Percentiles rank a stretch among this genome's conserved stretches.
phyloP scores from a whole-genome alignment of 2,888 invertebrate genomes.

The Parnassius orleans region DNA sequence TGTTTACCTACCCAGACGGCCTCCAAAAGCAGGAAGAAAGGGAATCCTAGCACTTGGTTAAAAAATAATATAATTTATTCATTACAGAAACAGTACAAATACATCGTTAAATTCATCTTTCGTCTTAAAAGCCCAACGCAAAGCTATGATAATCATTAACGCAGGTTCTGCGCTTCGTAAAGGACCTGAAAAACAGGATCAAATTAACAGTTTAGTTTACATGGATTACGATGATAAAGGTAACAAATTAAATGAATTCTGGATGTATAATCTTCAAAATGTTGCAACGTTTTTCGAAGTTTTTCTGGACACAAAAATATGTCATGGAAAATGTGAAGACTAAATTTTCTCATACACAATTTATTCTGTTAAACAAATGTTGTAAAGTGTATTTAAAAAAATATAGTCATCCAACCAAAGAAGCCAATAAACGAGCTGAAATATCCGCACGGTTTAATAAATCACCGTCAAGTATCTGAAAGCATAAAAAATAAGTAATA shows the following conservation, averaged over 20 bases:
- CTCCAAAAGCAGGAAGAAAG: no score
- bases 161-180: conserved; percentile 19
- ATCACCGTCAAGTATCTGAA: conserved; percentile 12
- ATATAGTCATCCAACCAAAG: conserved; percentile 14
- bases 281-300: conserved; percentile 49
- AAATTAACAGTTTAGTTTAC: conserved; percentile 43
- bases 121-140: conserved; percentile 28
- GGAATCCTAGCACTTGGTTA: no score
- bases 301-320: conserved; percentile 48
- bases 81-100: background rate
- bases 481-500: background rate
- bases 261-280: conserved; percentile 50
- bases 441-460: conserved; percentile 11
- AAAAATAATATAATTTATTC: background rate
- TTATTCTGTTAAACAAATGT: background rate
- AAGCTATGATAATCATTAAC: conserved; percentile 42
- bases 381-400: background rate
- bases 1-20: no score
- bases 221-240: conserved; percentile 46
- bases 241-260: conserved; percentile 34
- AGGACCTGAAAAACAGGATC: background rate
- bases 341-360: background rate
- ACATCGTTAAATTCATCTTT: conserved; percentile 8
- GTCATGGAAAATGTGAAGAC: conserved; percentile 39
- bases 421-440: conserved; percentile 3